Percentiles rank a stretch among this genome's conserved stretches.
phyloP scores from a whole-genome alignment of 2,113 vertebrate species.

The Clarias magur region DNA sequence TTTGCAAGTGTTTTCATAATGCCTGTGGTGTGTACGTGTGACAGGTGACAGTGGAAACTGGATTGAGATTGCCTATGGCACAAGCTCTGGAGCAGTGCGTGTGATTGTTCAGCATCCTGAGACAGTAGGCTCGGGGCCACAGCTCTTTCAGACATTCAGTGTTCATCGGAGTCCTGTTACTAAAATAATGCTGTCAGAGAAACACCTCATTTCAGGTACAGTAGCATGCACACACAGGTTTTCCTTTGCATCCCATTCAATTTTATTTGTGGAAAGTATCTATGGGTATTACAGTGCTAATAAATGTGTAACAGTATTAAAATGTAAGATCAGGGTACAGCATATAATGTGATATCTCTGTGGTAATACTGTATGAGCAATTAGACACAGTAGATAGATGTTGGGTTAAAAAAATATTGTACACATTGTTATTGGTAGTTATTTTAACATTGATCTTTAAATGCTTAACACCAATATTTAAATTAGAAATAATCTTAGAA shows the following conservation, averaged over 20 bases:
- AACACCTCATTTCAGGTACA: conserved; percentile 75
- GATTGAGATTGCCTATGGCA: conserved; percentile 92
- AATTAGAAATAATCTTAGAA: no score
- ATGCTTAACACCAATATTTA: no score
- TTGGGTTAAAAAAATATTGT: background rate
- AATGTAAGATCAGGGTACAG: background rate
- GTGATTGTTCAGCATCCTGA: conserved; percentile 94
- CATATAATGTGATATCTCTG: background rate
- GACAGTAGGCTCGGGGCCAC: conserved; percentile 87
- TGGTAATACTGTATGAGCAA: background rate
- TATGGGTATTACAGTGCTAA: background rate
- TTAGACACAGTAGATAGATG: background rate
- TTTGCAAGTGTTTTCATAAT: background rate
- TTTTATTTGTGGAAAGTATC: background rate
- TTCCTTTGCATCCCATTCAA: background rate
- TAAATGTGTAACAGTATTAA: background rate
- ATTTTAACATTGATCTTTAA: no score
- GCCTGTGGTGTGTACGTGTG: conserved; percentile 39
- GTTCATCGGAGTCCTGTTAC: conserved; percentile 91
- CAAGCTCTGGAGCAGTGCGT: conserved; percentile 83
- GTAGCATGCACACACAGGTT: background rate
- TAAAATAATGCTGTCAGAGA: conserved; percentile 91
- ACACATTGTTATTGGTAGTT: no score
- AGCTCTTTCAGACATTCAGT: conserved; percentile 92
- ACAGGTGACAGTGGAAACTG: conserved; percentile 92